Conservation (phyloP, 2,797 vertebrate genomes). For the Muscicapa striata region DNA sequence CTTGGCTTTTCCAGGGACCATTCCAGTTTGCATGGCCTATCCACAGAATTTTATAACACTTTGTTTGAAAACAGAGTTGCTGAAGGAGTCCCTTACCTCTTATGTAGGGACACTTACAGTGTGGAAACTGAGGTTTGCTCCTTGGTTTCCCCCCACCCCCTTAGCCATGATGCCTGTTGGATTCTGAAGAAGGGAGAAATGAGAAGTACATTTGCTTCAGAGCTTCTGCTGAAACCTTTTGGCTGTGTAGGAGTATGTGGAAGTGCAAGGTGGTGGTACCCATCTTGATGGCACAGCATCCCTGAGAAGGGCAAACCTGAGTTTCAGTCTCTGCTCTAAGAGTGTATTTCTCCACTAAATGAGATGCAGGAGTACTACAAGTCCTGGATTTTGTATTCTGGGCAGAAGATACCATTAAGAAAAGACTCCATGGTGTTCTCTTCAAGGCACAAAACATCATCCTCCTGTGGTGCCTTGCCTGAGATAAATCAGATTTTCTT, state of each 20-base stretch:
- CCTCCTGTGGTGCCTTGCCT: not conserved
- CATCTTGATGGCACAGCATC: not conserved
- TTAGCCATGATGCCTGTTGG: not conserved
- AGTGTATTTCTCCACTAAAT: not conserved
- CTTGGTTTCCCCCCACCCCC: not conserved
- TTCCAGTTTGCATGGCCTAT: not conserved
- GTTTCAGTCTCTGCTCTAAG: not conserved
- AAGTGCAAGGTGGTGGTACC: not conserved
- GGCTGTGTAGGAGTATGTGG: not conserved
- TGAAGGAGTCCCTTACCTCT: not conserved
- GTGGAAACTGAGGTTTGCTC: not conserved
- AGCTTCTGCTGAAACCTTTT: not conserved
- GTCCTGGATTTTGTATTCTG: not conserved
- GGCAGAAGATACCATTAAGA: not conserved
- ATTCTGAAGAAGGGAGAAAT: constrained; percentile 12
- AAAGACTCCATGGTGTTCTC: not conserved
- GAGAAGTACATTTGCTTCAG: not conserved
- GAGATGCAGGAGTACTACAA: not conserved
- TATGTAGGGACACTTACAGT: rapidly evolving
- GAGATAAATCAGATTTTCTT: not conserved
- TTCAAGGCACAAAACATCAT: not conserved
- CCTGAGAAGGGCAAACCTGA: not conserved
- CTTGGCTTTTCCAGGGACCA: not conserved
- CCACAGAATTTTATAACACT: not conserved
- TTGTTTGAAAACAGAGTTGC: not conserved